Conservation (phyloP, 2,797 vertebrate genomes). For the Rhinichthys osculus region DNA sequence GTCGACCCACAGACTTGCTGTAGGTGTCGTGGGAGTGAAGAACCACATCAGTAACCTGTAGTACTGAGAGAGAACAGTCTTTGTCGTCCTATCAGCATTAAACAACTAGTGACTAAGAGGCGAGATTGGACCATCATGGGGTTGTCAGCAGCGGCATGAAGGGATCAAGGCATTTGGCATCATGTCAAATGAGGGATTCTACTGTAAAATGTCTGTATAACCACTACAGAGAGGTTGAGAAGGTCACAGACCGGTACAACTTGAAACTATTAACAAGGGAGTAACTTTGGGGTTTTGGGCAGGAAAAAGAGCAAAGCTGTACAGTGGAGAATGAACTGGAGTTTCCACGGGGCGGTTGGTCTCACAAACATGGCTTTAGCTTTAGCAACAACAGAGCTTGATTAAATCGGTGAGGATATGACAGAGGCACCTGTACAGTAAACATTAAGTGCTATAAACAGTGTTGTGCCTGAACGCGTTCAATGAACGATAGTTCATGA, state of each 20-base stretch:
- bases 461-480: no score
- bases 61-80: conserved; percentile 60
- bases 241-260: not conserved
- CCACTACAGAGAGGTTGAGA: not conserved
- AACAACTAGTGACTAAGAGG: conserved; percentile 27
- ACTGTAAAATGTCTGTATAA: not conserved
- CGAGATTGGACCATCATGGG: conserved; percentile 21
- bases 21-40: conserved; percentile 64
- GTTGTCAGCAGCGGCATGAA: not conserved
- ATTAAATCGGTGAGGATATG: not conserved
- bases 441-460: not conserved
- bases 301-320: not conserved
- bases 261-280: not conserved
- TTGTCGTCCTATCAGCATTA: conserved; percentile 45
- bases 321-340: not conserved
- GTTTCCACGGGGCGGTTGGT: not conserved
- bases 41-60: conserved; percentile 65
- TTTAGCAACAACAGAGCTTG: conserved; percentile 1
- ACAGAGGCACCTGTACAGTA: not conserved
- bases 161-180: conserved; percentile 19
- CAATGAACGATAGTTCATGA: no score
- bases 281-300: not conserved
- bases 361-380: not conserved
- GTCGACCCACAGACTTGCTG: conserved; percentile 65
- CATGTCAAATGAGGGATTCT: not conserved